Base-by-base conservation (phyloP, 2,797 vertebrate species). In the Lepilemur ruficaudatus region DNA sequence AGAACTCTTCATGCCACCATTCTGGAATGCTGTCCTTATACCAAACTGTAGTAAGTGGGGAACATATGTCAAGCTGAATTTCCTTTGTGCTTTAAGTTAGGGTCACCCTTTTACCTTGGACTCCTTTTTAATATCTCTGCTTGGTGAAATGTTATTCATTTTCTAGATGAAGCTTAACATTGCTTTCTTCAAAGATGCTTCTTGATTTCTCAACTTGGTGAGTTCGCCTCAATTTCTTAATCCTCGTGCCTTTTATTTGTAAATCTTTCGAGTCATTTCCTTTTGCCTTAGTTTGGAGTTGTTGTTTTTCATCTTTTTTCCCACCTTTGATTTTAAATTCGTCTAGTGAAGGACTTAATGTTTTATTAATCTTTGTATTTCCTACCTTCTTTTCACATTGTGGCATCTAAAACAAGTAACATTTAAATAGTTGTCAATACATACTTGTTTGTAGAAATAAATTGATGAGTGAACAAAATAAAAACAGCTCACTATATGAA, bases 351-450 rank as follows among this genome's bases (percentile, higher is more conserved):
- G 13, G 22, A 41, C 13, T 35, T 70, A 30, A 30, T 57, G 38
- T 28, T 93, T 84, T 76, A 79, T 84, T 75, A 82, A 75, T 82
- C 25, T 92, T 92, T 87, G 57, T 65, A 81, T 67, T 89, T 76
- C 25, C 59, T 63, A 59, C 7, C 72, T 83, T 2, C 28, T 78
- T 91, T 89, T 78, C 7, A 70, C 50, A 57, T 84, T 61, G 65
- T 83, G 73, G 32, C 57, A 93, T 67, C 38, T 85, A 59, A 72
- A 95, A 72, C 32, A 78, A 85, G 46, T 61, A 79, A 65, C 5
- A 22, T 55, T 23, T 41, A 63, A 93, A 84, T 55, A 72, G 46
- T 65, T 84, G 41, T 78, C 61, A 89, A 70, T 89, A 78, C 4
- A 55, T 52, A 50, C 7, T 55, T 79, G 11, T 14, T 28, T 93